Evolutionary conservation across 2,797 vertebrate genomes (phyloP).

Genomic region (Odontamblyopus lacepedii): DNA sequence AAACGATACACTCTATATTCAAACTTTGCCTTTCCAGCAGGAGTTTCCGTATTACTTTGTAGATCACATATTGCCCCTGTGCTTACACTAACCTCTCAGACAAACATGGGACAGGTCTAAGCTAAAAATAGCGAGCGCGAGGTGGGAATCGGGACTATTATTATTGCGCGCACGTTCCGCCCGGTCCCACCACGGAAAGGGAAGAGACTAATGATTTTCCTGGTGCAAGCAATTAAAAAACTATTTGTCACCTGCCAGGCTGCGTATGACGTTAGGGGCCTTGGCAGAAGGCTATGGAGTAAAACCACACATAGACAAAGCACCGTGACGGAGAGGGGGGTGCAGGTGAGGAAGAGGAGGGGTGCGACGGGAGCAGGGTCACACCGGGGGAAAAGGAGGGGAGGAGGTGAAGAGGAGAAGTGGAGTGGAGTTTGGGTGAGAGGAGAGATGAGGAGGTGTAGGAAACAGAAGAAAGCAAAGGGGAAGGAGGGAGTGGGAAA

Average conservation of each 20-base stretch:
- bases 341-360: conserved; percentile 29
- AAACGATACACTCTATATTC: too few species aligned
- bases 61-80: neutral
- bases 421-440: conserved; percentile 17
- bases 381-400: conserved; percentile 19
- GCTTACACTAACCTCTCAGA: conserved; percentile 5
- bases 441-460: conserved; percentile 23
- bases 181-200: conserved; percentile 77
- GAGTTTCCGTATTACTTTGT: neutral
- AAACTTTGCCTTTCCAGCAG: neutral
- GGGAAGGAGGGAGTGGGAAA: neutral
- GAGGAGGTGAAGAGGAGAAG: neutral
- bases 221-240: conserved; percentile 93
- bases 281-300: conserved; percentile 68
- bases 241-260: conserved; percentile 88
- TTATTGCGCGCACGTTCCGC: conserved; percentile 80
- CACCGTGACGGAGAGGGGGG: conserved; percentile 31
- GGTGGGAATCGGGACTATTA: conserved; percentile 71
- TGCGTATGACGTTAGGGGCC: conserved; percentile 73
- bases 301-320: conserved; percentile 42
- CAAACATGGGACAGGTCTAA: conserved; percentile 27
- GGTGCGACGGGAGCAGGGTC: conserved; percentile 14
- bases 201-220: conserved; percentile 88
- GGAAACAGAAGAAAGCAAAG: neutral
- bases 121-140: conserved; percentile 77